phyloP scores from a whole-genome alignment of 37 sponge, comb jelly and placozoan species.

The Halichondria panicea region DNA sequence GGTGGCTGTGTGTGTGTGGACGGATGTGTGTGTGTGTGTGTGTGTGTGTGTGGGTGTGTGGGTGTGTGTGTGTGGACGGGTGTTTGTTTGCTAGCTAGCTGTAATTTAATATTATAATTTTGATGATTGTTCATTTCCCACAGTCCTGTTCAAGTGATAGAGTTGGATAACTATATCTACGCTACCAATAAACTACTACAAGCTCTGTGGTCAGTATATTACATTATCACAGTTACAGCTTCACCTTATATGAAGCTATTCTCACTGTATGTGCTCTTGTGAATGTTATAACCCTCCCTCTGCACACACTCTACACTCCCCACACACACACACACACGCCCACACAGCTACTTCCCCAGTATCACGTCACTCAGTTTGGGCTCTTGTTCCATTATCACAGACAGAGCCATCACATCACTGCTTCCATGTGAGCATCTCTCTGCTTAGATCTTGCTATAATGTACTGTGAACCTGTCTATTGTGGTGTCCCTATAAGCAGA shows the following conservation, averaged over 20 bases:
- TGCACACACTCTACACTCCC: background rate
- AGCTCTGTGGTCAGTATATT: constrained; percentile 29
- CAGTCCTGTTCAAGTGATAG: constrained; percentile 31
- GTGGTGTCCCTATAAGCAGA: background rate
- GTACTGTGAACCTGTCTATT: background rate
- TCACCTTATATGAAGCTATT: background rate
- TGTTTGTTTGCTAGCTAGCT: background rate
- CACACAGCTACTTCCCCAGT: constrained; percentile 28
- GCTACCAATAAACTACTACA: constrained; percentile 54
- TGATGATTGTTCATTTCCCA: background rate
- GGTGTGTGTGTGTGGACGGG: constrained; percentile 9
- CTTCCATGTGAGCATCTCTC: constrained; percentile 48
- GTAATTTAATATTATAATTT: background rate
- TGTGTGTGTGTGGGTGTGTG: too few relatives aligned
- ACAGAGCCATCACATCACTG: constrained; percentile 35
- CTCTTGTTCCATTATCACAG: constrained; percentile 56
- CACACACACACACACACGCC: background rate
- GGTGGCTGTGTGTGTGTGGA: too few relatives aligned
- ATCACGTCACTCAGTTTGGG: constrained; percentile 35
- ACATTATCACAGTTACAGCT: background rate
- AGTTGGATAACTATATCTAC: constrained; percentile 47
- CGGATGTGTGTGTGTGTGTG: too few relatives aligned
- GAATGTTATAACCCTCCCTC: background rate
- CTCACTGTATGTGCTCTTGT: background rate
- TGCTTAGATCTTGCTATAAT: background rate